Conservation (phyloP, 2,797 vertebrate genomes). For the Sebastes iracundus region DNA sequence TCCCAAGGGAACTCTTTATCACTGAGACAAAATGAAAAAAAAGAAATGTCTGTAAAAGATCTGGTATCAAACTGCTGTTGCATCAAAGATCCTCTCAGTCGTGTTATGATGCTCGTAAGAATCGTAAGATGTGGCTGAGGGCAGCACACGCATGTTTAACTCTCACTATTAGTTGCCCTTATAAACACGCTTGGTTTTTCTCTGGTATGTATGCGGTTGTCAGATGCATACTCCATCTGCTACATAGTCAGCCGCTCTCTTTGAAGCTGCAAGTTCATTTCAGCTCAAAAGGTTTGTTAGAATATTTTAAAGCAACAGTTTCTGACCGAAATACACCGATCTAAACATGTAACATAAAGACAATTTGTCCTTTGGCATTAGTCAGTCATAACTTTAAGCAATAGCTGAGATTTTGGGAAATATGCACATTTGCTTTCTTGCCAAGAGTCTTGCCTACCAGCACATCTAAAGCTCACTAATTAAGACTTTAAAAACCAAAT, state of each 20-base stretch:
- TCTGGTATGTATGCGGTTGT: conserved; percentile 60
- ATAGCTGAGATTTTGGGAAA: background rate
- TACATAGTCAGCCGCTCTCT: conserved; percentile 34
- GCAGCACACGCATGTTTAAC: conserved; percentile 51
- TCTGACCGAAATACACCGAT: background rate
- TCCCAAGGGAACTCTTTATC: conserved; percentile 49
- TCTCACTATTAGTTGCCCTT: conserved; percentile 69
- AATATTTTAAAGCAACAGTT: conserved; percentile 9
- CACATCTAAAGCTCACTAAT: background rate
- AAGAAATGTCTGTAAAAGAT: conserved; percentile 44
- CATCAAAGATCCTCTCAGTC: conserved; percentile 61
- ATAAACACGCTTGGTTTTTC: conserved; percentile 60
- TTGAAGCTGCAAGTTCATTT: conserved; percentile 46
- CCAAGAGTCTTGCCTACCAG: background rate
- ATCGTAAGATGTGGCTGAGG: conserved; percentile 70
- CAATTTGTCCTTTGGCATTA: background rate
- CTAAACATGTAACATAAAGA: background rate
- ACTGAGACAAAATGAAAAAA: conserved; percentile 39
- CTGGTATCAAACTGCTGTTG: conserved; percentile 25
- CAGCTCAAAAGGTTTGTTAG: conserved; percentile 8
- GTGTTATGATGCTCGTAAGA: conserved; percentile 46
- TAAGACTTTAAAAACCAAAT: background rate
- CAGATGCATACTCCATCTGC: conserved; percentile 51
- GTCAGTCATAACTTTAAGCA: background rate
- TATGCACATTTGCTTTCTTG: background rate